phyloP scores from a whole-genome alignment of 2,797 vertebrate species.

The Fringilla coelebs region DNA sequence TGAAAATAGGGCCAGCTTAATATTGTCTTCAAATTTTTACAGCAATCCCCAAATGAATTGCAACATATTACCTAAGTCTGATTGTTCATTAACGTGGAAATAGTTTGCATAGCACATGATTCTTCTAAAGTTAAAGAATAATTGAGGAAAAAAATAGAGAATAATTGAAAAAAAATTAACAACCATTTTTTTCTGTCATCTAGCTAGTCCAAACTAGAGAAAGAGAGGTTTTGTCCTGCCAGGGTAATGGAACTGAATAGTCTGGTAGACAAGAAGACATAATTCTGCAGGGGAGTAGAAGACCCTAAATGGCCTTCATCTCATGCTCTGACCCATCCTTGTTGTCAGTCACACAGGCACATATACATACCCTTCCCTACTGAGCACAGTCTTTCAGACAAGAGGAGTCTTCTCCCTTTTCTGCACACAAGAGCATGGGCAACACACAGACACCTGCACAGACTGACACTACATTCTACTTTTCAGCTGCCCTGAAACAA shows the following conservation, averaged over 20 bases:
- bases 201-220: not conserved
- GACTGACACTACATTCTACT: not conserved
- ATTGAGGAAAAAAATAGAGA: not conserved
- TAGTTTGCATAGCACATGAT: not conserved
- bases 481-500: not conserved
- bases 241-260: not conserved
- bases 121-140: not conserved
- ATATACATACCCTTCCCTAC: accelerated
- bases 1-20: not conserved
- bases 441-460: not conserved
- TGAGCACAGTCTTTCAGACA: not conserved
- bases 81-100: not conserved
- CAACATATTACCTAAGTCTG: not conserved
- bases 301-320: not conserved
- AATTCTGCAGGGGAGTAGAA: not conserved
- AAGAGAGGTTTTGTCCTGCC: not conserved
- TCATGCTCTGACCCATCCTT: not conserved
- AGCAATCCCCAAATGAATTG: not conserved
- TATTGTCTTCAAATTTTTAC: not conserved
- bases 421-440: not conserved
- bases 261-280: not conserved
- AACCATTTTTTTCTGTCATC: not conserved
- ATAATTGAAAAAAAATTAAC: accelerated
- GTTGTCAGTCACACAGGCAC: not conserved
- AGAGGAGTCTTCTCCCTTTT: not conserved